Percentiles rank a stretch among this genome's conserved stretches.
phyloP scores from a whole-genome alignment of 2,797 vertebrate genomes.

The Anas georgica region DNA sequence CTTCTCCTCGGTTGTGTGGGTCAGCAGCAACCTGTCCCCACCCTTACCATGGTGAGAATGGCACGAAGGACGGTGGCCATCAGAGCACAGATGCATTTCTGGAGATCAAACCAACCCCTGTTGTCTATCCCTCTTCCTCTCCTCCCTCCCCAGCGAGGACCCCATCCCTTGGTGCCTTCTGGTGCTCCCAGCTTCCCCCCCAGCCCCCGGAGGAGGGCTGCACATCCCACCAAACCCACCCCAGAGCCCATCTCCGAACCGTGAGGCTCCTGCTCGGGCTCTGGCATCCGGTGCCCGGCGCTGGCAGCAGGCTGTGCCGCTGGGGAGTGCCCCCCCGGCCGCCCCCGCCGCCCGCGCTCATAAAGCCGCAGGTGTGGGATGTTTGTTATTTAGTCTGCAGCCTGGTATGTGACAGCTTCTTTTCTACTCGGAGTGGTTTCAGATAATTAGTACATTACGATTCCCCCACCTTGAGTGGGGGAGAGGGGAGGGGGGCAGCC shows the following conservation, averaged over 20 bases:
- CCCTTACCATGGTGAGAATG: neutral
- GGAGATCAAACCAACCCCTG: neutral
- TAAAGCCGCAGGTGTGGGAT: conserved; percentile 89
- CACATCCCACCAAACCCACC: neutral
- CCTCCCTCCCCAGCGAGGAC: neutral
- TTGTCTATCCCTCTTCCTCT: neutral
- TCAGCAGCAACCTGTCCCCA: neutral
- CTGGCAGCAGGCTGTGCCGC: conserved; percentile 24
- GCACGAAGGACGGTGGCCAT: neutral
- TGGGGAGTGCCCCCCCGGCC: conserved; percentile 59
- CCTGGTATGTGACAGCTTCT: conserved; percentile 82
- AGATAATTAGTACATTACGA: conserved; percentile 87
- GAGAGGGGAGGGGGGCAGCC: conserved; percentile 80
- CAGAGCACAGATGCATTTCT: neutral
- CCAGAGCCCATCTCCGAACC: neutral
- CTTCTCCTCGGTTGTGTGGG: neutral
- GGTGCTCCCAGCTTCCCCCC: neutral
- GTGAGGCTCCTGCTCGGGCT: neutral
- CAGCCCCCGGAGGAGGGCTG: neutral
- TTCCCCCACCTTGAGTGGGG: conserved; percentile 82
- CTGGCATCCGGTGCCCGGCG: conserved; percentile 9
- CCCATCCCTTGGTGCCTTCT: neutral
- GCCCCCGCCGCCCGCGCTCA: conserved; percentile 63
- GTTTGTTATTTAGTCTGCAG: conserved; percentile 84
- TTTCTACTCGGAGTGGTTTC: conserved; percentile 79